A percentile compares a stretch with the other conserved stretches of the same genome.
Conservation (phyloP, 2,113 vertebrate genomes). For the Podarcis raffonei region DNA sequence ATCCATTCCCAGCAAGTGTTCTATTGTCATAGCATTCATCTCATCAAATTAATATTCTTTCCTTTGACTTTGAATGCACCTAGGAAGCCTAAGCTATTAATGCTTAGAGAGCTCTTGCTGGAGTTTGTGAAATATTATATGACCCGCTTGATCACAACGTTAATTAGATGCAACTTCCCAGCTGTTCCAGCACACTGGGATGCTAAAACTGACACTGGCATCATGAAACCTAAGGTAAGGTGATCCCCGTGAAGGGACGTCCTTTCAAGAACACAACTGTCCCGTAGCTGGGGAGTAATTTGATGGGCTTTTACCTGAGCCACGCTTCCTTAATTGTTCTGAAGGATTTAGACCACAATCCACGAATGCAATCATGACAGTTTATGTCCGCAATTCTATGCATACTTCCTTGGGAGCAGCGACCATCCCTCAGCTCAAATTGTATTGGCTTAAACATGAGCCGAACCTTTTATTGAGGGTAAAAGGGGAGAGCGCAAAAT, state of each 20-base stretch:
- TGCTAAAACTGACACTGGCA: slow-evolving; percentile 52
- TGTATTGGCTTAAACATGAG: neutral
- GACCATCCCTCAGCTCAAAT: neutral
- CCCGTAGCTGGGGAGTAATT: neutral
- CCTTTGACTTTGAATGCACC: slow-evolving; percentile 49
- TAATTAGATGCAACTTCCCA: slow-evolving; percentile 71
- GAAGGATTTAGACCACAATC: neutral
- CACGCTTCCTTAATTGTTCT: neutral
- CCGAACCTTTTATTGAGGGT: too few relatives aligned
- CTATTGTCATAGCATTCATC: slow-evolving; percentile 37
- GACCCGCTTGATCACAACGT: slow-evolving; percentile 67
- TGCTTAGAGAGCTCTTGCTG: slow-evolving; percentile 58
- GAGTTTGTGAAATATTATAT: slow-evolving; percentile 65
- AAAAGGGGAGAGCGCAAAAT: too few relatives aligned
- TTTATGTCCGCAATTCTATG: neutral
- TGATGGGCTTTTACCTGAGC: neutral
- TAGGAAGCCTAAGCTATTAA: slow-evolving; percentile 56
- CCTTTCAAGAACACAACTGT: slow-evolving; percentile 29
- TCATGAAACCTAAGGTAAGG: slow-evolving; percentile 26
- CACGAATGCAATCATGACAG: neutral
- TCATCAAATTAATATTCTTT: slow-evolving; percentile 27
- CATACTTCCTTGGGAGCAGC: neutral
- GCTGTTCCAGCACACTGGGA: slow-evolving; percentile 53
- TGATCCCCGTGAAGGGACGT: slow-evolving; percentile 22
- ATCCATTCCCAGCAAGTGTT: neutral